Percentiles rank a stretch among this genome's conserved stretches.
Evolutionary conservation across 2,113 vertebrate genomes (phyloP).

Genomic region (Lates calcarifer): DNA sequence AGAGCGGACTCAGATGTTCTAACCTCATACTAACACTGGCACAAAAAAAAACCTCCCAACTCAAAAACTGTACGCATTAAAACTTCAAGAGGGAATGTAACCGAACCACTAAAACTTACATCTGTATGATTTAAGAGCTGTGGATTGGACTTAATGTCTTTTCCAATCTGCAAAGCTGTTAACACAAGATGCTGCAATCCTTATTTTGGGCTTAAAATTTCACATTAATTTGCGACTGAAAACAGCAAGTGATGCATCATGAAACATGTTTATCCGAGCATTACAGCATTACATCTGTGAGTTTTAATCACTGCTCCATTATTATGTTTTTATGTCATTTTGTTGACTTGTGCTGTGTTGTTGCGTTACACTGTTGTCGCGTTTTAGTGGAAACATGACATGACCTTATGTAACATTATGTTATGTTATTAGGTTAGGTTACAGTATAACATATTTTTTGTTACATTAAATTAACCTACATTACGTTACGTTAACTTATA

Average conservation of each 20-base stretch:
- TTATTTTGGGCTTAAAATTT: neutral
- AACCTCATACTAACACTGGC: constrained; percentile 16
- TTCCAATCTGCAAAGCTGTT: neutral
- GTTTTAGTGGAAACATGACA: neutral
- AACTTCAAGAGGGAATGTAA: neutral
- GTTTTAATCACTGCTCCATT: neutral
- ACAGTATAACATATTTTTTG: neutral
- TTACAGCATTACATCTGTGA: neutral
- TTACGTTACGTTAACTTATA: too few species aligned
- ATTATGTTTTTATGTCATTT: too few species aligned
- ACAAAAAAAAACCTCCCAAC: constrained; percentile 21
- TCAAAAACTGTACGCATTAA: neutral
- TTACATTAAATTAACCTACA: too few species aligned
- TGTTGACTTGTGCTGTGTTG: too few species aligned
- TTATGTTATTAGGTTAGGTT: neutral
- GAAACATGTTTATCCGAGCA: neutral
- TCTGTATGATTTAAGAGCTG: neutral
- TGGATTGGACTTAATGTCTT: neutral
- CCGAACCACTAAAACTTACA: neutral
- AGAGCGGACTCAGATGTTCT: constrained; percentile 4
- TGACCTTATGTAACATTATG: neutral
- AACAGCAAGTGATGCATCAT: neutral
- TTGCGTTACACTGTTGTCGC: neutral
- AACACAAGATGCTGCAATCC: neutral
- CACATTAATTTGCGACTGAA: neutral